Conservation (phyloP, 2,888 invertebrate genomes). For the Cosmorhoe ocellata region DNA sequence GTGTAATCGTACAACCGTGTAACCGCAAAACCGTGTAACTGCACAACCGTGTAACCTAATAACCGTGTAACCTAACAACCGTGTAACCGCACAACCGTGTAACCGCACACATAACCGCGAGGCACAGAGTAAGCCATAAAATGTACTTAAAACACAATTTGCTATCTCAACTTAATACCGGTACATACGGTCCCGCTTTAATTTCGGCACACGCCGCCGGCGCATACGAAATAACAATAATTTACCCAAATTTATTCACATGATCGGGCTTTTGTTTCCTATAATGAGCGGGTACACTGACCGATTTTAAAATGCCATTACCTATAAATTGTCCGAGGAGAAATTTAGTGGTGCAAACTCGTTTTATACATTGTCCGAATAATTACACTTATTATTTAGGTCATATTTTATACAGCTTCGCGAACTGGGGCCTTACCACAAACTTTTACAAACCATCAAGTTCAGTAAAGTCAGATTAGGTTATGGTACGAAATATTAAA, state of each 20-base stretch:
- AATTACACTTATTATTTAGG: slow-evolving; percentile 3
- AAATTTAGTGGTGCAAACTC: slow-evolving; percentile 32
- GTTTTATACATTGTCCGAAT: slow-evolving; percentile 9
- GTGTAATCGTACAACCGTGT: too few species aligned
- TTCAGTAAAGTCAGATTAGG: too few species aligned
- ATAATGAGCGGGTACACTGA: slow-evolving; percentile 60
- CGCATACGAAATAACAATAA: slow-evolving; percentile 68
- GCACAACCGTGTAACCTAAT: too few species aligned
- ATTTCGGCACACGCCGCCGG: slow-evolving; percentile 50
- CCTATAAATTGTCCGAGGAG: slow-evolving; percentile 51
- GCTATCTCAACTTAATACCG: neutral
- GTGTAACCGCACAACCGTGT: too few species aligned
- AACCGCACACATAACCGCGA: too few species aligned
- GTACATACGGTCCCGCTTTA: slow-evolving; percentile 10
- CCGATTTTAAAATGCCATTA: slow-evolving; percentile 69
- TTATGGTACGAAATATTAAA: too few species aligned
- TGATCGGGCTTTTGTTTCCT: slow-evolving; percentile 70
- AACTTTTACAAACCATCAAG: too few species aligned
- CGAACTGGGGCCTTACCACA: too few species aligned
- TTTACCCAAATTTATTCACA: slow-evolving; percentile 74
- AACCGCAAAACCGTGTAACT: too few species aligned
- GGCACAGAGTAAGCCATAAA: too few species aligned
- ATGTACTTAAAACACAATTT: too few species aligned
- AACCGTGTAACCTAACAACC: too few species aligned
- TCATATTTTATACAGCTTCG: neutral